Evolutionary conservation across 2,888 invertebrate genomes (phyloP), one percentile per base, ranked within the genome.

Genomic region (Volucella bombylans): DNA sequence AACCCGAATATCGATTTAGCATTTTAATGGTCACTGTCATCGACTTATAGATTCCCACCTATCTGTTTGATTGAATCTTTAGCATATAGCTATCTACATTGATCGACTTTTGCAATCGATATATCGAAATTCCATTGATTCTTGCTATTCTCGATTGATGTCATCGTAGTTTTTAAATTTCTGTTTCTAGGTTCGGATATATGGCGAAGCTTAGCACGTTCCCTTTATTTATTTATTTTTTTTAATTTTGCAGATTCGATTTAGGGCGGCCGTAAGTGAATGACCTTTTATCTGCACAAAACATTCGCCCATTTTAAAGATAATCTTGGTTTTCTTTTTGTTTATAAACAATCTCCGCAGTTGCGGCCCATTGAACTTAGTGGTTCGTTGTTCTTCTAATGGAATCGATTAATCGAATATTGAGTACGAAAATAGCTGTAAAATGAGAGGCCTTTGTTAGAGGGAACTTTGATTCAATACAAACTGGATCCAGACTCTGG

Each of bases 131-230:
- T 61, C 47, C 45, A 61, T 61, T 31, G 45, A 61, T 45, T 15
- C 31, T 31, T 23, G n/a, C 31, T 9, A 10, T 18, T 9, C 4
- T 31, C 15, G 45, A 45, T 61, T 47, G 61, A 61, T 47, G 61
- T 61, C 61, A 61, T 61, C 61, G 45, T 47, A 45, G 31, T 61
- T 61, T 61, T 23, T 47, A 61, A 61, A 61, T 8, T 14, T 14
- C 31, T 31, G 45, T 59, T 11, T 43, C 45, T 12, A 59, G 59
- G 6, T 15, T 2, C 11, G 15, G 6, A 8, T 31, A 12, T 12
- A 55, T n/a, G 38, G 12, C 31, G 31, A 31, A 31, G 31, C 4
- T 6, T 39, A 43, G 39, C 41, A 3, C 11, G 59, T 59, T 59
- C 59, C 18, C 41, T 18, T 18, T 59, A 23, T 23, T 23, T 23